These are phyloP conservation scores for Eonycteris spelaea DNA, from an alignment of 2,113 vertebrate genomes.

Conservation along the genomic window DNA sequence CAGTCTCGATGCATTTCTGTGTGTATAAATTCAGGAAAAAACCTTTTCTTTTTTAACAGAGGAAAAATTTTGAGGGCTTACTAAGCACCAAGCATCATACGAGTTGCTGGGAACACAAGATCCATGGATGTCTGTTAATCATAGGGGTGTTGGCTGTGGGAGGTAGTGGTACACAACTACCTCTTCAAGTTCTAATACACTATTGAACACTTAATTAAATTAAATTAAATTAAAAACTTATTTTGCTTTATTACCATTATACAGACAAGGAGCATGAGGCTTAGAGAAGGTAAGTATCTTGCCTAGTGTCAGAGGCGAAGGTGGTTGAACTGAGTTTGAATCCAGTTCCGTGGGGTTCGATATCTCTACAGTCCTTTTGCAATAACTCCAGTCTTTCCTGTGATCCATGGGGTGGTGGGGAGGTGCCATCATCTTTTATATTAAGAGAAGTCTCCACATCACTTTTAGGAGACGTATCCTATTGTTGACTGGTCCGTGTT, in stretches of 20 bases:
- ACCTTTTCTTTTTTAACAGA: background rate
- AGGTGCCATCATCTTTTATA: background rate
- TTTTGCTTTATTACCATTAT: background rate
- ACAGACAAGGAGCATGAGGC: background rate
- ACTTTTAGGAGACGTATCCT: background rate
- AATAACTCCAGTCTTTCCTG: too few species aligned
- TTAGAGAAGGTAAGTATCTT: background rate
- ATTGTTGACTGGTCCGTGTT: background rate
- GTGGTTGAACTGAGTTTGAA: background rate
- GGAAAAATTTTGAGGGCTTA: background rate
- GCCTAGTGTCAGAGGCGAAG: background rate
- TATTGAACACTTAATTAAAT: background rate
- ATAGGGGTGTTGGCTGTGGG: background rate
- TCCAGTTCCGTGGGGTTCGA: background rate
- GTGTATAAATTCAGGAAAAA: background rate
- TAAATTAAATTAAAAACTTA: background rate
- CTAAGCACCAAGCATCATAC: rapidly evolving
- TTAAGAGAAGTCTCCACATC: rapidly evolving
- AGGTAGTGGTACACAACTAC: background rate
- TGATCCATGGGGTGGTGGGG: rapidly evolving
- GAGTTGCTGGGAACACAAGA: background rate
- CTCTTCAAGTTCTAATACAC: background rate
- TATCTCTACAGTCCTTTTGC: background rate
- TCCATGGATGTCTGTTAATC: background rate
- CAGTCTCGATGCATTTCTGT: background rate